These are phyloP conservation scores for Diorhabda sublineata DNA, from an alignment of 1,140 invertebrate species.

Conservation along the genomic window DNA sequence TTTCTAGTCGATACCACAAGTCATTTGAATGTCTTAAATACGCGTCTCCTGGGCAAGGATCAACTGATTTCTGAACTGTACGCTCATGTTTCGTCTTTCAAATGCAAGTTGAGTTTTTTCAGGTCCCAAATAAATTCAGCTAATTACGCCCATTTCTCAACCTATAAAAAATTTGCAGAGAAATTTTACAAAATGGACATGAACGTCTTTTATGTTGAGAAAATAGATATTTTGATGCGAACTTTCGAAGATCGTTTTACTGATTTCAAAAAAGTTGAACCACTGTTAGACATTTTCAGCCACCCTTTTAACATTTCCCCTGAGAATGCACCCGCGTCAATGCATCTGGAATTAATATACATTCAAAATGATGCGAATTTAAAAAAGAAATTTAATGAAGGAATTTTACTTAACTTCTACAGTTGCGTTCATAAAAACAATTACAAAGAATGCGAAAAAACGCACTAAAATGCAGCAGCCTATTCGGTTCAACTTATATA, in stretches of 20 bases:
- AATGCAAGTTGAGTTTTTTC: no score
- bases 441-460: no score
- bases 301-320: no score
- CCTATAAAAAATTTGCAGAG: conserved; percentile 30
- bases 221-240: conserved; percentile 37
- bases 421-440: no score
- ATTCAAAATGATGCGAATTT: no score
- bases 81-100: conserved; percentile 22
- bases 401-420: no score
- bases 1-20: conserved; percentile 20
- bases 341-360: conserved; percentile 15
- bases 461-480: conserved; percentile 31
- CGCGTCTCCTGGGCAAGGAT: background rate
- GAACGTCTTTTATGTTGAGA: conserved; percentile 25
- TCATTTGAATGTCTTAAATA: conserved; percentile 21
- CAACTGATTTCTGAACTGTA: background rate
- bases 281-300: no score
- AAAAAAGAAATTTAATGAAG: no score
- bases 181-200: no score
- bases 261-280: no score
- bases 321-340: conserved; percentile 22
- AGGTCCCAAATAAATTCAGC: no score
- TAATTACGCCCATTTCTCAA: conserved; percentile 28
- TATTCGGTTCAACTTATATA: conserved; percentile 37
- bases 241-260: conserved; percentile 21